Evolutionary conservation across 2,888 invertebrate species (phyloP).

Genomic region (Scaptomyza reducta): DNA sequence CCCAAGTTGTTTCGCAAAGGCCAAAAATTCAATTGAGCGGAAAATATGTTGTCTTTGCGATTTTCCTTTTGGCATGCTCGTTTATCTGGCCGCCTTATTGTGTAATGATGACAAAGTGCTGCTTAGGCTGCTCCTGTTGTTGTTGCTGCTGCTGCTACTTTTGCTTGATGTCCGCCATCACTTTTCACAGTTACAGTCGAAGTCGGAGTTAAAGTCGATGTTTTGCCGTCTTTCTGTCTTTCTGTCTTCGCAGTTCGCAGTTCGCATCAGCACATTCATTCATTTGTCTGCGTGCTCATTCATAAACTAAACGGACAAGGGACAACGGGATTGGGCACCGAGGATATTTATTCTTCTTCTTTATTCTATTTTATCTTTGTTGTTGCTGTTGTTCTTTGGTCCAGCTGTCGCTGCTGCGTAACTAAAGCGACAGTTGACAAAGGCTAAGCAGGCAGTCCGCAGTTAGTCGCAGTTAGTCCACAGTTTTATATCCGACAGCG

Average conservation of each 20-base stretch:
- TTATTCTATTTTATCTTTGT: background rate
- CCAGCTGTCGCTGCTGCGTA: constrained; percentile 64
- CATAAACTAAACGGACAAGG: constrained; percentile 68
- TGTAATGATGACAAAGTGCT: constrained; percentile 76
- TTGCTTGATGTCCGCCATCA: constrained; percentile 48
- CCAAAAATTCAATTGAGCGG: constrained; percentile 81
- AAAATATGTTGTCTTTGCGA: constrained; percentile 81
- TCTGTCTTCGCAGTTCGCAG: no score
- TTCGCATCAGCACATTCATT: constrained; percentile 67
- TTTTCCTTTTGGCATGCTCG: constrained; percentile 68
- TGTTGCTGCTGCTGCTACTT: constrained; percentile 36
- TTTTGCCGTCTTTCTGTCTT: constrained; percentile 13
- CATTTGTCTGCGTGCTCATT: constrained; percentile 67
- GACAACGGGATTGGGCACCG: constrained; percentile 1
- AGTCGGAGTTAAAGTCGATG: constrained; percentile 11
- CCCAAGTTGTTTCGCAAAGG: constrained; percentile 77
- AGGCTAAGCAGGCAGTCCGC: constrained; percentile 69
- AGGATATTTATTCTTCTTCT: constrained; percentile 15
- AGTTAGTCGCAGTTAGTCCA: constrained; percentile 51
- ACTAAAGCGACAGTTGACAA: constrained; percentile 75
- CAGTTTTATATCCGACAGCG: constrained; percentile 61
- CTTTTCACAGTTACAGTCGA: constrained; percentile 24
- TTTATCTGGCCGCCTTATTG: constrained; percentile 69
- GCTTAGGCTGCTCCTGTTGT: constrained; percentile 30
- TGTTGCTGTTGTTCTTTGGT: constrained; percentile 8